Conservation (phyloP, 1,140 invertebrate species). For the Ruditapes philippinarum region DNA sequence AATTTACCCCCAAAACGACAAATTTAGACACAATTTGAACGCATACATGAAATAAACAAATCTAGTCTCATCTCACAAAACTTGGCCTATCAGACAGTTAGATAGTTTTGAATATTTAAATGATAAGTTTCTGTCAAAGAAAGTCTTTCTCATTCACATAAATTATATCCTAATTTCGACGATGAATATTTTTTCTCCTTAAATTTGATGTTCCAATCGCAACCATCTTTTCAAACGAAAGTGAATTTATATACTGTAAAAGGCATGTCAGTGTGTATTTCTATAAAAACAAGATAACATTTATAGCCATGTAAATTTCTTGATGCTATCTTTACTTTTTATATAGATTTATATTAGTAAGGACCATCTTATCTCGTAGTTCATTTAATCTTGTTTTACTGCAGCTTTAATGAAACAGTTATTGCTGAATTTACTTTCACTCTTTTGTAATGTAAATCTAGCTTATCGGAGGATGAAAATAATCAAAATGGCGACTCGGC, state of each 20-base stretch:
- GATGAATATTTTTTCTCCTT: background rate
- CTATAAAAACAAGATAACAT: constrained; percentile 41
- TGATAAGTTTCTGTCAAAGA: background rate
- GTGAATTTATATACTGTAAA: constrained; percentile 16
- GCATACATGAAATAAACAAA: no score
- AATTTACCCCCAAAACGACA: no score
- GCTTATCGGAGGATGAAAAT: background rate
- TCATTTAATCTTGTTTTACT: constrained; percentile 43
- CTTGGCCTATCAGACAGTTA: no score
- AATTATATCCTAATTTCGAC: background rate
- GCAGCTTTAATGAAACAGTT: constrained; percentile 22
- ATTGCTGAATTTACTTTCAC: constrained; percentile 32
- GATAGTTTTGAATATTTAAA: background rate
- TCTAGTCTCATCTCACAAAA: no score
- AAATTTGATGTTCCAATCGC: background rate
- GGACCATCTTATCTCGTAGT: background rate
- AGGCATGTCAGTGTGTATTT: constrained; percentile 22
- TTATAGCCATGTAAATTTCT: constrained; percentile 43
- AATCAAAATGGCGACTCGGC: constrained; percentile 12
- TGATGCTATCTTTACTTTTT: constrained; percentile 21
- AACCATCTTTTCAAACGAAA: constrained; percentile 7
- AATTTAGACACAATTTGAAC: no score
- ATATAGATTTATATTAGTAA: constrained; percentile 7
- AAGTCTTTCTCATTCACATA: background rate
- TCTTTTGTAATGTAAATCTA: background rate